Evolutionary conservation across 2,797 vertebrate genomes (phyloP).

Genomic region (Lemur catta): DNA sequence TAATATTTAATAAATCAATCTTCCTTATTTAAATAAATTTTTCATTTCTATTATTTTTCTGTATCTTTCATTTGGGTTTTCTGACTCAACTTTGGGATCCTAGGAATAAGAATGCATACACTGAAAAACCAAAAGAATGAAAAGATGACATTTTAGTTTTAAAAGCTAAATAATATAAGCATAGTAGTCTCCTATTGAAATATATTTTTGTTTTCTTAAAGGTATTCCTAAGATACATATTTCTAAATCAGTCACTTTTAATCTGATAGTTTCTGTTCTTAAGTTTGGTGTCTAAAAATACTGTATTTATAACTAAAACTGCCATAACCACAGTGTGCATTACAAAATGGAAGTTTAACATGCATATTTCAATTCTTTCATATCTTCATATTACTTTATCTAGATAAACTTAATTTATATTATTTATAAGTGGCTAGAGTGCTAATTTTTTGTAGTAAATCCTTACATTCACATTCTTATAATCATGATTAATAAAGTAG

Average conservation of each 20-base stretch:
- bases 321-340: not conserved
- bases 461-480: not conserved
- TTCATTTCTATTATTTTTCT: slow-evolving; percentile 29
- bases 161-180: slow-evolving; percentile 6
- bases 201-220: slow-evolving; percentile 24
- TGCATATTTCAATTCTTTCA: not conserved
- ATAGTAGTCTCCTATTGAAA: not conserved
- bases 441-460: slow-evolving; percentile 32
- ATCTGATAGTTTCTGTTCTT: slow-evolving; percentile 6
- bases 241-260: slow-evolving; percentile 18
- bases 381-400: not conserved
- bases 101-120: not conserved
- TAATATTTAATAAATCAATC: slow-evolving; percentile 38
- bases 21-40: slow-evolving; percentile 11
- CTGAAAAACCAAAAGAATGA: not conserved
- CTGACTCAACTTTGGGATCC: not conserved
- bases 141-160: not conserved
- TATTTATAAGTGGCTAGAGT: not conserved
- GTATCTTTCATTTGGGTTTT: not conserved
- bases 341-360: slow-evolving; percentile 30
- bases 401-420: not conserved
- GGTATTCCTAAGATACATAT: not conserved
- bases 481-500: not conserved
- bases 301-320: not conserved
- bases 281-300: slow-evolving; percentile 10